These are phyloP conservation scores for Drosophila atripex DNA, from an alignment of 2,888 invertebrate genomes.

Conservation along the genomic window DNA sequence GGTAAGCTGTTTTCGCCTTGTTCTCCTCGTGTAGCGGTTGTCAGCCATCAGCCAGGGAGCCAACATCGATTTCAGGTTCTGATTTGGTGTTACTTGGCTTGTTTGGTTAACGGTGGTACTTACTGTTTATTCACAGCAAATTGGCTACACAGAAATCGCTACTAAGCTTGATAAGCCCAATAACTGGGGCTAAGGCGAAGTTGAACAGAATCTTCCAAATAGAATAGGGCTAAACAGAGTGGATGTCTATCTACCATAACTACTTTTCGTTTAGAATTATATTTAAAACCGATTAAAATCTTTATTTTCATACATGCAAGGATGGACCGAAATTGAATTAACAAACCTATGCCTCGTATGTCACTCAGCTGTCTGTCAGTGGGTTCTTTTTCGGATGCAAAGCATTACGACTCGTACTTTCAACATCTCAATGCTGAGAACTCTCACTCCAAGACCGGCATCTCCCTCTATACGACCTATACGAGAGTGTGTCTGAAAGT, in stretches of 20 bases:
- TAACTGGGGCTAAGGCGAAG: neutral
- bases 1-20: conserved; percentile 62
- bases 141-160: neutral
- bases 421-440: conserved; percentile 67
- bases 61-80: conserved; percentile 26
- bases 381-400: conserved; percentile 16
- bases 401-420: conserved; percentile 48
- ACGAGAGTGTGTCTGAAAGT: conserved; percentile 15
- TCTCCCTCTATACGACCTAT: neutral
- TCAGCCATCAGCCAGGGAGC: conserved; percentile 29
- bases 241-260: neutral
- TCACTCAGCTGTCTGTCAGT: conserved; percentile 45
- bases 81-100: conserved; percentile 28
- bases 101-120: conserved; percentile 12
- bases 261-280: too few relatives aligned
- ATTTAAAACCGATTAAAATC: neutral
- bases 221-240: neutral
- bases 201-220: neutral
- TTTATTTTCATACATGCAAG: neutral
- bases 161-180: neutral
- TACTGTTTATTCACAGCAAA: conserved; percentile 11
- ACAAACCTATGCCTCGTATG: conserved; percentile 6
- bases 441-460: conserved; percentile 5
- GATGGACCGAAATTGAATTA: conserved; percentile 5
- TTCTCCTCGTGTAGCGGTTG: conserved; percentile 58